phyloP scores from a whole-genome alignment of 2,797 vertebrate species.

The Enteromius thamalakanensis region DNA sequence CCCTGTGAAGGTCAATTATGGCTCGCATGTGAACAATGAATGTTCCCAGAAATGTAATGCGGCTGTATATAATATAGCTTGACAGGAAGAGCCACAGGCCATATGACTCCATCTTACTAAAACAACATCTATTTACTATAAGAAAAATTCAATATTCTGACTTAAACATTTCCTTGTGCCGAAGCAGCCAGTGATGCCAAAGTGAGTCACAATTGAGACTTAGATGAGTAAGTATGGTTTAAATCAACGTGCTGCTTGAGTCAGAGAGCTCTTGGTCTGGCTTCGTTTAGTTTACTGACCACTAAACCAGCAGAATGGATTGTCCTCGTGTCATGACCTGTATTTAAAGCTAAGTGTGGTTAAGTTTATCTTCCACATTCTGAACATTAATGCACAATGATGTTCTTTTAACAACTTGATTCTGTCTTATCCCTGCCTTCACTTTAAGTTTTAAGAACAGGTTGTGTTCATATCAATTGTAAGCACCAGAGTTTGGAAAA shows the following conservation, averaged over 20 bases:
- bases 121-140: constrained; percentile 41
- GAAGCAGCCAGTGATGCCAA: constrained; percentile 36
- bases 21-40: constrained; percentile 32
- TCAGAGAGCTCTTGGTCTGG: constrained; percentile 50
- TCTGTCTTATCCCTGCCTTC: background rate
- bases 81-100: constrained; percentile 24
- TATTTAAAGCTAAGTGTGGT: constrained; percentile 51
- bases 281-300: constrained; percentile 58
- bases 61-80: constrained; percentile 48
- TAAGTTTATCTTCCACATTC: background rate
- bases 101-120: constrained; percentile 51
- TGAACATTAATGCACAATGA: background rate
- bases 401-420: background rate
- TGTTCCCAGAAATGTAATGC: constrained; percentile 31
- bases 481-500: background rate
- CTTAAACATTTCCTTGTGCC: constrained; percentile 55
- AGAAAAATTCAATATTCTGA: constrained; percentile 43
- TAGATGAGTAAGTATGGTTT: constrained; percentile 42
- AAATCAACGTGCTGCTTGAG: constrained; percentile 30
- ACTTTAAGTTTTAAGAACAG: background rate
- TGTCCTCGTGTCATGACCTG: constrained; percentile 53
- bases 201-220: constrained; percentile 29
- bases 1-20: constrained; percentile 1
- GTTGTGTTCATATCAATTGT: background rate
- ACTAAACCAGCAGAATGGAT: constrained; percentile 47